Evolutionary conservation across 2,113 vertebrate species (phyloP), one percentile per base, ranked within the genome.

Genomic region (Salminus brasiliensis): DNA sequence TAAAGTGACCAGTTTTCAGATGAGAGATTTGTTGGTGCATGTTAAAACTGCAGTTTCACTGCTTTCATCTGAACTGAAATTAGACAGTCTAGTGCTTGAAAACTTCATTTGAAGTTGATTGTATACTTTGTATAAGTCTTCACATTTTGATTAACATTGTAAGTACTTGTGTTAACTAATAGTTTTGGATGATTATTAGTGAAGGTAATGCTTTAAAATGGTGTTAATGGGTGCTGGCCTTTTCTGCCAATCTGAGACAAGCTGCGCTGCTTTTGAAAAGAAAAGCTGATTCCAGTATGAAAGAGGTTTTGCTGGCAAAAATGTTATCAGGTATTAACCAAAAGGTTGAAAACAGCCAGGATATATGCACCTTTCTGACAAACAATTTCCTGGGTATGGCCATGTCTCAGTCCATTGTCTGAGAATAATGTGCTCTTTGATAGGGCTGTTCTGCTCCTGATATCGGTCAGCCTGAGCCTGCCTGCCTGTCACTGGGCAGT

Each of bases 401-500:
- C 34, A 39, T 39, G 32, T 66, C n/a, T 39, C 10, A 23, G 23
- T 2, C 18, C 21, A 66, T 39, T 66, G 62, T 65, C 16, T 18
- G 21, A 34, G 16, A 36, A 65, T 66, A 66, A 66, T 66, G 32
- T 39, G 62, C 32, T 66, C 62, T 66, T 66, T 66, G 62, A 66
- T 39, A 66, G n/a, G 32, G 62, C 32, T 11, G 4, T 66, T 66
- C 34, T n/a, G 32, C 34, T 66, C 32, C 21, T 23, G 32, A 34
- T 66, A 39, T 23, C 62, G 62, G 18, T 39, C 62, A 39, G 62
- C 62, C n/a, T 34, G 9, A 34, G 60, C 60, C 60, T 59, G 71
- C 7, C 49, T 70, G 76, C 66, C 53, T 72, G 70, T 65, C 80
- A 29, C 65, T 55, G 69, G 72, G 55, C 55, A 74, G 62, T 23